Base-by-base conservation (phyloP, 2,888 invertebrate species). In the Drosophila lutescens region DNA sequence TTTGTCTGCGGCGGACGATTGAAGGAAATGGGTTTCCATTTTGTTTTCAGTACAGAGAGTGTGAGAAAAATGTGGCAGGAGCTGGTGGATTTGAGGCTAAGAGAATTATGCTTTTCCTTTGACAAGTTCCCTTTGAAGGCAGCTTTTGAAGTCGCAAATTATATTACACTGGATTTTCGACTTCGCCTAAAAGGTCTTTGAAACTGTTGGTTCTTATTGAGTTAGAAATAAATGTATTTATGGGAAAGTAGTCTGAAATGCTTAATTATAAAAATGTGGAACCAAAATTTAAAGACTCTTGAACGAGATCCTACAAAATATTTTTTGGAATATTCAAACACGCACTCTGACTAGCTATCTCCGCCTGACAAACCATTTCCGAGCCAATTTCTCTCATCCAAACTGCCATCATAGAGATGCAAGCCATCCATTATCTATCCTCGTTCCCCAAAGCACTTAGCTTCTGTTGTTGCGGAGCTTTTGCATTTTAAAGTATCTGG, bases 391-490 rank as follows among this genome's bases (percentile, higher is more conserved):
- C 54, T 10, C 43, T 4, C 36, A 17, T 17, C 36, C 43, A 15
- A 34, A 26, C n/a, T n/a, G 20, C n/a, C 36, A 36, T 43, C 49
- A 23, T 15, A 5, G 12, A 20, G 20, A 61, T 53, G 51, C 38
- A 46, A 50, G 57, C 49, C 62, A 70, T 76, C 74, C 78, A 78
- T 78, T 80, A 78, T 68, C 65, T 74, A 67, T 50, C 70, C 74
- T 76, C 79, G 55, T 68, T 23, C 60, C 62, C 57, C 78, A 76
- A 79, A 76, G 79, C 80, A 81, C 79, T 79, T 78, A 79, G 65
- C 74, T 47, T 62, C 77, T 69, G 57, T 69, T 65, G 61, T 77
- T 77, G 80, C 54, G 49, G 38, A 50, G 74, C 69, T 67, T 77
- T 80, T 73, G 83, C 80, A 80, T 82, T 81, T 79, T 66, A 75